phyloP scores from a whole-genome alignment of 2,797 vertebrate genomes.

The Melanotaenia nigrans region DNA sequence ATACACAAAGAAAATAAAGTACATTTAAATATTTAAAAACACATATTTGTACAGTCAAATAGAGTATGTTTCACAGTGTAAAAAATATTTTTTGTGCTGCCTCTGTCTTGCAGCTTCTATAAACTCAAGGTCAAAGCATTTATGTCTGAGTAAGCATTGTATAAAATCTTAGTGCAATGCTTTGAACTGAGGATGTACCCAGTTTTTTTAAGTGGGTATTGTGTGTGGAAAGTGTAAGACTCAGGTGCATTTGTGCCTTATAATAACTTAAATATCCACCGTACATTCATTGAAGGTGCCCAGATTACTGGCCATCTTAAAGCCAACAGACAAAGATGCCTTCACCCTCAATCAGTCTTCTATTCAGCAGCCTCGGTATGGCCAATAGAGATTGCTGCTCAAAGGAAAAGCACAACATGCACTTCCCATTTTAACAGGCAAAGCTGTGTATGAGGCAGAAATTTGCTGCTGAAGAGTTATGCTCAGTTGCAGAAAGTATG shows the following conservation, averaged over 20 bases:
- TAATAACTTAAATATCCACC: conserved; percentile 38
- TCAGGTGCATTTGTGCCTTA: conserved; percentile 19
- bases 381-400: conserved; percentile 64
- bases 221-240: conserved; percentile 10
- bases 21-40: neutral
- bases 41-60: conserved; percentile 2
- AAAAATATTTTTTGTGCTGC: neutral
- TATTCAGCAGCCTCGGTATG: conserved; percentile 67
- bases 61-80: neutral
- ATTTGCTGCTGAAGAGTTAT: conserved; percentile 54
- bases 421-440: conserved; percentile 43
- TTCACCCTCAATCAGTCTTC: conserved; percentile 37
- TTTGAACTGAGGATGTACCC: conserved; percentile 6
- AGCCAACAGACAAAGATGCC: conserved; percentile 40
- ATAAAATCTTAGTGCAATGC: neutral
- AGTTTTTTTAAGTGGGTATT: conserved; percentile 10
- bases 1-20: neutral
- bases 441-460: conserved; percentile 47
- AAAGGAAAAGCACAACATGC: conserved; percentile 58
- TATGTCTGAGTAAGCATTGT: conserved; percentile 6
- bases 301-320: conserved; percentile 33
- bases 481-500: conserved; percentile 33
- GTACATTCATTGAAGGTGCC: conserved; percentile 28
- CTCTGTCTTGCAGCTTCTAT: neutral
- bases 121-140: conserved; percentile 14